Evolutionary conservation across 2,113 vertebrate species (phyloP).

Genomic region (Motacilla alba): DNA sequence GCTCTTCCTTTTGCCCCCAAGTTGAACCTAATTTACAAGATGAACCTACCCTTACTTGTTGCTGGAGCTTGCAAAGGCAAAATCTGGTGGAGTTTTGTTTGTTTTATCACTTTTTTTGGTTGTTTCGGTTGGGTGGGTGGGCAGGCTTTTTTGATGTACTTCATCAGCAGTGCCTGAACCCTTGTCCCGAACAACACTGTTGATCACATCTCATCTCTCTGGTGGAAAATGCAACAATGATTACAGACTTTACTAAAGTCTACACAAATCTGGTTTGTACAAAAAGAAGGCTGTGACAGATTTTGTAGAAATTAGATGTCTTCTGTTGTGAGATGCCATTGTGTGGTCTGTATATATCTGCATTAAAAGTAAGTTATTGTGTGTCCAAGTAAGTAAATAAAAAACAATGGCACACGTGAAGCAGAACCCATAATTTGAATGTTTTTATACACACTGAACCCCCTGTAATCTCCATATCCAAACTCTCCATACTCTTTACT

Average conservation of each 20-base stretch:
- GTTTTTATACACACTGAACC: not conserved
- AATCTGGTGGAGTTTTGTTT: not conserved
- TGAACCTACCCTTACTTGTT: not conserved
- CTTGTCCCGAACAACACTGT: not conserved
- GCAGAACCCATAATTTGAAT: not conserved
- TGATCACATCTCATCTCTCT: not conserved
- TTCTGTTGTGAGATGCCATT: not conserved
- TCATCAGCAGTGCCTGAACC: not conserved
- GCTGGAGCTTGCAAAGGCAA: not conserved
- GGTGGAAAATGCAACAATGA: not conserved
- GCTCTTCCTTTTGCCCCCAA: not conserved
- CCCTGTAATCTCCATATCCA: not conserved
- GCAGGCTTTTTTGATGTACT: accelerated
- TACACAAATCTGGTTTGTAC: not conserved
- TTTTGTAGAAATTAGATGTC: not conserved
- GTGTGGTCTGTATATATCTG: not conserved
- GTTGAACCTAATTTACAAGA: not conserved
- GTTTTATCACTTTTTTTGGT: not conserved
- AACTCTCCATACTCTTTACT: not conserved
- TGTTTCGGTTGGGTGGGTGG: not conserved
- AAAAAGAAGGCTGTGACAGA: not conserved
- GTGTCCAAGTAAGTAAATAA: not conserved
- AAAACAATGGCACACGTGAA: not conserved
- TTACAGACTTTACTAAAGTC: not conserved
- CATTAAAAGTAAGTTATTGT: not conserved